A percentile compares a stretch with the other conserved stretches of the same genome.
phyloP scores from a whole-genome alignment of 1,140 invertebrate genomes.

The Trissolcus basalis region DNA sequence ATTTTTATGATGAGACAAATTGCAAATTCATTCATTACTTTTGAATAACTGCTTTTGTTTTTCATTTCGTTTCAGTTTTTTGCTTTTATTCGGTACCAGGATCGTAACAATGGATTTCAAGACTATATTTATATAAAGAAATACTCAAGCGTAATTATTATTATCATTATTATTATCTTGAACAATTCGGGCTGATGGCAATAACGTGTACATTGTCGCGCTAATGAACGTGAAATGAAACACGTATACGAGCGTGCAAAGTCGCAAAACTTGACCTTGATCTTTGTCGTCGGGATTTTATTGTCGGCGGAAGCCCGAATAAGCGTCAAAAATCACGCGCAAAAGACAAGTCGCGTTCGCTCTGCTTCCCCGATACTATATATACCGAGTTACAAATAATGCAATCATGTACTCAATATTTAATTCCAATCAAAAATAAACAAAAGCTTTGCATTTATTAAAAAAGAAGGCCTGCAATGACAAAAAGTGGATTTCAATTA shows the following conservation, averaged over 20 bases:
- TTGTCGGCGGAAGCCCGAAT: slow-evolving; percentile 26
- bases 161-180: slow-evolving; percentile 9
- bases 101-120: neutral
- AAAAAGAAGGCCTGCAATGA: too few species aligned
- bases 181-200: slow-evolving; percentile 17
- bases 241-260: slow-evolving; percentile 6
- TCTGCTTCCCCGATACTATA: slow-evolving; percentile 3
- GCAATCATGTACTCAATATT: too few species aligned
- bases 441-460: neutral
- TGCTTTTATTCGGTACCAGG: neutral
- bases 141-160: slow-evolving; percentile 1
- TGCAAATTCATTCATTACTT: neutral
- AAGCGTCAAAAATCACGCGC: slow-evolving; percentile 16
- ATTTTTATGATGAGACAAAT: too few species aligned
- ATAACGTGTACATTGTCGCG: slow-evolving; percentile 9
- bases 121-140: too few species aligned
- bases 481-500: neutral
- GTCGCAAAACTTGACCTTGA: slow-evolving; percentile 18
- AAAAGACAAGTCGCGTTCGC: slow-evolving; percentile 24
- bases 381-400: too few species aligned
- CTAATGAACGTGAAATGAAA: slow-evolving; percentile 28
- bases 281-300: slow-evolving; percentile 39
- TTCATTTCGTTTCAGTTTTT: neutral
- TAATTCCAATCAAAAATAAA: neutral
- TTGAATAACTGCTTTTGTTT: neutral